Conservation (phyloP, 2,113 vertebrate genomes). For the Stomatorhinus ivindoensis region DNA sequence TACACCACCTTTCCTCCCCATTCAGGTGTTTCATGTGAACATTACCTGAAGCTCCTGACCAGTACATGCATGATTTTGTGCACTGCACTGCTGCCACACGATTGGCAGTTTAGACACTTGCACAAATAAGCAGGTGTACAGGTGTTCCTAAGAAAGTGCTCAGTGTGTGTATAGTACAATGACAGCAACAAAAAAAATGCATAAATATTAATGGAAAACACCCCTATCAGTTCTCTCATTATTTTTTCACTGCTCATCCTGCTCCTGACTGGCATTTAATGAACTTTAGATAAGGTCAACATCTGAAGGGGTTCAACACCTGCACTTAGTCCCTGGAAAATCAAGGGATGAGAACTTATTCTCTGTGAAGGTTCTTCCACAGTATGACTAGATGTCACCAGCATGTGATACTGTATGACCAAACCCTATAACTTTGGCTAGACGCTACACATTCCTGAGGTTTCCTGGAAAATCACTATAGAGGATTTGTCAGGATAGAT, state of each 20-base stretch:
- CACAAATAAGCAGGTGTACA: not conserved
- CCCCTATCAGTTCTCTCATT: not conserved
- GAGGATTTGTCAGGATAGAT: not conserved
- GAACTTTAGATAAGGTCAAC: constrained; percentile 27
- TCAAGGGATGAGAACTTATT: not conserved
- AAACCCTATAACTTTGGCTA: not conserved
- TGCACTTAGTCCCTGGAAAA: not conserved
- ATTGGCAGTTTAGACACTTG: not conserved
- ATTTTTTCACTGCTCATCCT: not conserved
- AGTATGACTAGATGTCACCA: not conserved
- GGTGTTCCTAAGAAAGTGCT: not conserved
- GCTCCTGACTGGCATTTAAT: constrained; percentile 13
- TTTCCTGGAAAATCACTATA: not conserved
- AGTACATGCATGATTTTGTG: not conserved
- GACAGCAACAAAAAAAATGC: not conserved
- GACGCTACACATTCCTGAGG: not conserved
- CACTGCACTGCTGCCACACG: not conserved
- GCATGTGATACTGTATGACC: not conserved
- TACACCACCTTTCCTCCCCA: not conserved
- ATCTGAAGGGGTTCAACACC: constrained; percentile 28
- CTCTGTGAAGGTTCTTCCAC: not conserved
- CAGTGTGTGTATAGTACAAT: not conserved
- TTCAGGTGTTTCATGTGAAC: not conserved
- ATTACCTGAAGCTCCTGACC: not conserved
- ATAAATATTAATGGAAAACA: not conserved